phyloP scores from a whole-genome alignment of 23 tunicate species.

The Ascidia mentula region DNA sequence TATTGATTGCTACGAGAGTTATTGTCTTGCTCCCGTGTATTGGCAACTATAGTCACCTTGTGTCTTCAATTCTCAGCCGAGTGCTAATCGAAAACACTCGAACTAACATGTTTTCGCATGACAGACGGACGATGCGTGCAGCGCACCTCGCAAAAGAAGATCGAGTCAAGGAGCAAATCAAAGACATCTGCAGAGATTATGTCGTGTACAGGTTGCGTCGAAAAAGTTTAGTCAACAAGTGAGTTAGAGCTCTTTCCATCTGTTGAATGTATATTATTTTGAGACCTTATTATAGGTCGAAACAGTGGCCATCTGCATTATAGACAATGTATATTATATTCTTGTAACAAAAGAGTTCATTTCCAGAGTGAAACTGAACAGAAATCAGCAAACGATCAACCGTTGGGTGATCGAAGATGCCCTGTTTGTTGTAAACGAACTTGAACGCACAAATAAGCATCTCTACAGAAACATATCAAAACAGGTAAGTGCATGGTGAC shows the following conservation, averaged over 20 bases:
- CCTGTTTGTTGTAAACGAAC: constrained; percentile 39
- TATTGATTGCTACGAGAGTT: background rate
- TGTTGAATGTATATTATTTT: too few species aligned
- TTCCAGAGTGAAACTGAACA: constrained; percentile 40
- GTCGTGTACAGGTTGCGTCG: constrained; percentile 42
- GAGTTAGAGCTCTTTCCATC: too few species aligned
- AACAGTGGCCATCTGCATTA: too few species aligned
- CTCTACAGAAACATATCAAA: constrained; percentile 61
- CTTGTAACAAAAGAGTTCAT: background rate
- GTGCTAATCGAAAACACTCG: background rate
- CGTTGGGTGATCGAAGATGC: constrained; percentile 49
- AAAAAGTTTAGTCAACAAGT: constrained; percentile 44
- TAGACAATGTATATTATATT: too few species aligned
- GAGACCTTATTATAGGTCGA: too few species aligned
- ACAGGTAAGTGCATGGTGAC: constrained; percentile 55
- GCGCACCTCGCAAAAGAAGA: constrained; percentile 47
- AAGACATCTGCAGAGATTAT: constrained; percentile 67
- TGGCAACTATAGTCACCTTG: background rate
- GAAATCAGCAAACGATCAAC: constrained; percentile 34
- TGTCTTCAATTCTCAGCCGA: too few species aligned
- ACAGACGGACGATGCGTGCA: constrained; percentile 8
- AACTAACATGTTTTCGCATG: background rate
- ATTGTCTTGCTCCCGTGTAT: background rate
- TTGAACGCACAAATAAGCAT: constrained; percentile 34
- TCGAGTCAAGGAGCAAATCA: constrained; percentile 59